These are phyloP conservation scores for Papilio gigon DNA, from an alignment of 2,888 invertebrate genomes.

Conservation along the genomic window DNA sequence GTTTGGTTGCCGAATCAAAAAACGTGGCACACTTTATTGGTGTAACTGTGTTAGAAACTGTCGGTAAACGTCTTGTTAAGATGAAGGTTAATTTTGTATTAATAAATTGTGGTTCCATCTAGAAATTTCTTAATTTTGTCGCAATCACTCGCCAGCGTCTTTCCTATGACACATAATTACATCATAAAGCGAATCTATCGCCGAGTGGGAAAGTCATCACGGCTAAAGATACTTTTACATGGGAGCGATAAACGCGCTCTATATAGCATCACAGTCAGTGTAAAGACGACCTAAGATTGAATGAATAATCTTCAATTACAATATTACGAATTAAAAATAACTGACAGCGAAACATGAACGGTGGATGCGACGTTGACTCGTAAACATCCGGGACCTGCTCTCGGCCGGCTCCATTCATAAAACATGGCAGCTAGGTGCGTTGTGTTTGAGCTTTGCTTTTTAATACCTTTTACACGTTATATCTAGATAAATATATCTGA, in stretches of 20 bases:
- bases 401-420: slow-evolving; percentile 12
- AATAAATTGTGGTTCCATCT: slow-evolving; percentile 2
- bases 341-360: slow-evolving; percentile 6
- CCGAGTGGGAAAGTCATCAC: slow-evolving; percentile 5
- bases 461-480: not conserved
- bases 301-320: slow-evolving; percentile 14
- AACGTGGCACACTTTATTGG: no score
- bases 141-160: not conserved
- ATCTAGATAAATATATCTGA: not conserved
- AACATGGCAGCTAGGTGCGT: not conserved
- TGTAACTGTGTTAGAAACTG: no score
- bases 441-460: not conserved
- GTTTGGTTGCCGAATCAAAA: no score
- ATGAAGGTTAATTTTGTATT: slow-evolving; percentile 6
- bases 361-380: slow-evolving; percentile 14
- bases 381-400: slow-evolving; percentile 21
- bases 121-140: slow-evolving; percentile 19
- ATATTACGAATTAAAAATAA: slow-evolving; percentile 21
- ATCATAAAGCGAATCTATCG: slow-evolving; percentile 26
- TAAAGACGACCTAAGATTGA: not conserved
- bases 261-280: not conserved
- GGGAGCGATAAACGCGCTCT: not conserved
- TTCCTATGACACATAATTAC: slow-evolving; percentile 32
- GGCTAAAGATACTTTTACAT: slow-evolving; percentile 6
- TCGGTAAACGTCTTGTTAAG: no score